Evolutionary conservation across 2,797 vertebrate species (phyloP), one percentile per base, ranked within the genome.

Genomic region (Fistularia tabacaria): DNA sequence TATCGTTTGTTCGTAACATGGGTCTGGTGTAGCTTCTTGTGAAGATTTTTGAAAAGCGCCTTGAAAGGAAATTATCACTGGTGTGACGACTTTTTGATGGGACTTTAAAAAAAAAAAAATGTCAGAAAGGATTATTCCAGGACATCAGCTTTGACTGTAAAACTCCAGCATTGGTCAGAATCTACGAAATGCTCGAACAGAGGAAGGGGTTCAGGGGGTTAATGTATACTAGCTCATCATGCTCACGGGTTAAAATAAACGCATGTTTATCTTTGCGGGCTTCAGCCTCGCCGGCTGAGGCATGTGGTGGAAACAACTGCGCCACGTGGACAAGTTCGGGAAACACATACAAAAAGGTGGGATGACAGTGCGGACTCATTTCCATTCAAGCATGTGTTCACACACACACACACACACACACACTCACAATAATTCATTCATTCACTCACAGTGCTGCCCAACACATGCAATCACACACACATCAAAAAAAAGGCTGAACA

Each of bases 211-310:
- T 46, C 6, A 13, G 49, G 46, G 42, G 73, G 55, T 52, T 38
- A 40, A 41, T 6, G 40, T 6, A 14, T 39, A 53, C 39, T 42
- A 15, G 43, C 43, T 60, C 46, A 9, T 52, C 61, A 62, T 70
- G 14, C 62, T 49, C 66, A 9, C 60, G 54, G 56, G 12, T 63
- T 56, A 72, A 84, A 86, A 83, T 71, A 82, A 81, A 85, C 46
- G 73, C 82, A 84, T 78, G 81, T 83, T 69, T 75, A 65, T 71
- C 79, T 85, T 82, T 79, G 81, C 79, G 81, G 76, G 75, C 74
- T 57, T 79, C 41, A 42, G 74, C 65, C 71, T 64, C 37, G 66
- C 74, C 71, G 62, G 77, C 73, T 62, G 77, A 71, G 64, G 77
- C 71, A 63, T 61, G 64, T 50, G 70, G 66, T 57, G 66, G 71